These are phyloP conservation scores for Cliona cf. orientalis DNA, from an alignment of 37 sponge, comb jelly and placozoan species.

Conservation along the genomic window DNA sequence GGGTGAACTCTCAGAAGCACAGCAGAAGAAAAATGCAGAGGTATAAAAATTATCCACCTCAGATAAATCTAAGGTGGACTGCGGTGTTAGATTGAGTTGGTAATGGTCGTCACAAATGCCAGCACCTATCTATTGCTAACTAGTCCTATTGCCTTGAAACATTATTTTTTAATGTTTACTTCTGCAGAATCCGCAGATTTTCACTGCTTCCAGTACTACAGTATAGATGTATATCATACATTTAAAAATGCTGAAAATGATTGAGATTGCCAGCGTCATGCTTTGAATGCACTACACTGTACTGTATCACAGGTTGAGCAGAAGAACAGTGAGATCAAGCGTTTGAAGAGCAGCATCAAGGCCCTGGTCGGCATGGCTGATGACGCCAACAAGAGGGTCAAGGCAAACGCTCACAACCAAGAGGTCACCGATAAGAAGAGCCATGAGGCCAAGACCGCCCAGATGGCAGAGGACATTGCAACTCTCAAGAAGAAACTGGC, in stretches of 20 bases:
- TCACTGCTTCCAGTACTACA: too few relatives aligned
- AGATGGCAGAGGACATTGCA: conserved; percentile 69
- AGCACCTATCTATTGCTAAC: too few relatives aligned
- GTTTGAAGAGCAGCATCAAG: conserved; percentile 69
- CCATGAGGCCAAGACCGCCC: conserved; percentile 30
- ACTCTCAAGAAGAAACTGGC: conserved; percentile 62
- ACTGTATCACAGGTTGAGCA: conserved; percentile 36
- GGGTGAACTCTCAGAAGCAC: conserved; percentile 68
- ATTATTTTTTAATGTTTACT: too few relatives aligned
- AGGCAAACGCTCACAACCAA: conserved; percentile 73
- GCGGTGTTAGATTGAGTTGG: too few relatives aligned
- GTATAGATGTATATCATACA: too few relatives aligned
- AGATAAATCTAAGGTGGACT: too few relatives aligned
- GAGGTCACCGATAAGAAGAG: conserved; percentile 32
- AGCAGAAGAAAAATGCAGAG: conserved; percentile 47
- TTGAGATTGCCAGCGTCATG: too few relatives aligned
- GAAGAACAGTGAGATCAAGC: conserved; percentile 59
- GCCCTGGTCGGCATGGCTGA: conserved; percentile 72
- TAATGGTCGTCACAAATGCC: too few relatives aligned
- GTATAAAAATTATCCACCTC: conserved; percentile 20
- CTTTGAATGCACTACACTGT: neutral
- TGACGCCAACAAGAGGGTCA: conserved; percentile 67
- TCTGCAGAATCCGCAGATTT: too few relatives aligned
- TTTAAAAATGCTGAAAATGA: neutral
- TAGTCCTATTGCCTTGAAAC: too few relatives aligned